phyloP scores from a whole-genome alignment of 2,888 invertebrate species.

The Hirtodrosophila duncani region DNA sequence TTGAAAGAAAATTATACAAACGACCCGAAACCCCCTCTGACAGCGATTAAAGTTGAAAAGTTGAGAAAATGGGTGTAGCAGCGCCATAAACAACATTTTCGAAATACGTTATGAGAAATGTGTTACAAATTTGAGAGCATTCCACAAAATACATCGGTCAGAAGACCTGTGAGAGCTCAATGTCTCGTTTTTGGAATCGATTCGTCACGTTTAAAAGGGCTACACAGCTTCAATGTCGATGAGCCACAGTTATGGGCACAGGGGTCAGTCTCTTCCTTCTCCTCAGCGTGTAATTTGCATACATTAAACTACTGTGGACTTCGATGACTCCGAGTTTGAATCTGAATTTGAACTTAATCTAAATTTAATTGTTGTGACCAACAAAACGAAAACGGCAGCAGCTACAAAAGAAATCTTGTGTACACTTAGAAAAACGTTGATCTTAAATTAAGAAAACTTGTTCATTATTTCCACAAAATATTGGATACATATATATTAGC shows the following conservation, averaged over 20 bases:
- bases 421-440: too few species aligned
- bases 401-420: too few species aligned
- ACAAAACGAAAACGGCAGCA: slow-evolving; percentile 42
- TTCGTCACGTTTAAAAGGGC: slow-evolving; percentile 63
- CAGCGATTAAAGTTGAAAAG: slow-evolving; percentile 64
- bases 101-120: slow-evolving; percentile 19
- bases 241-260: slow-evolving; percentile 24
- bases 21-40: slow-evolving; percentile 30
- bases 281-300: slow-evolving; percentile 65
- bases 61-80: slow-evolving; percentile 66
- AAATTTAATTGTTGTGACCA: slow-evolving; percentile 72
- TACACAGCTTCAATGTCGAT: slow-evolving; percentile 63
- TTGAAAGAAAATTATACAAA: slow-evolving; percentile 47
- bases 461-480: too few species aligned
- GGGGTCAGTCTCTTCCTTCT: slow-evolving; percentile 9
- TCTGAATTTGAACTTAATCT: slow-evolving; percentile 66
- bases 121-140: slow-evolving; percentile 22
- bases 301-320: slow-evolving; percentile 67
- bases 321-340: slow-evolving; percentile 34
- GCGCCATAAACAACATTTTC: slow-evolving; percentile 50
- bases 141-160: slow-evolving; percentile 2
- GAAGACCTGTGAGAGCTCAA: slow-evolving; percentile 45
- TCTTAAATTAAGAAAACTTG: too few species aligned
- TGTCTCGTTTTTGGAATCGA: slow-evolving; percentile 61
- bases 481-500: too few species aligned